phyloP scores from a whole-genome alignment of 1,140 invertebrate species.

The Pentalonia nigronervosa region DNA sequence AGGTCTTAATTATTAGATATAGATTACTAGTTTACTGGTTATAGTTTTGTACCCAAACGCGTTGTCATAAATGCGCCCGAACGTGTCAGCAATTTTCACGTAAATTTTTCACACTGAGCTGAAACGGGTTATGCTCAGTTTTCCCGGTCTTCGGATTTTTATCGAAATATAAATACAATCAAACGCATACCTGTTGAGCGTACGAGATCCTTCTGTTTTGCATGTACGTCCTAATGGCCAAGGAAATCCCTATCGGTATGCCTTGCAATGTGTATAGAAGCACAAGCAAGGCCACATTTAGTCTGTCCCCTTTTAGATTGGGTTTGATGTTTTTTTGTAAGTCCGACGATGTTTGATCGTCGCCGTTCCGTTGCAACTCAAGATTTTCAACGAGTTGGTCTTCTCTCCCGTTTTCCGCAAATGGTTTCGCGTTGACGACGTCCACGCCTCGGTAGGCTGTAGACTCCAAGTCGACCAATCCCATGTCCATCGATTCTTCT shows the following conservation, averaged over 20 bases:
- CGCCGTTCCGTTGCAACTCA: background rate
- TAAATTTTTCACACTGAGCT: too few species aligned
- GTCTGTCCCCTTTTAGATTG: conserved; percentile 69
- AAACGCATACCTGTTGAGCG: conserved; percentile 72
- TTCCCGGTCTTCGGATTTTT: background rate
- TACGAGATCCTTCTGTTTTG: conserved; percentile 90
- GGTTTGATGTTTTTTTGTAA: background rate
- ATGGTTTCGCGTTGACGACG: too few species aligned
- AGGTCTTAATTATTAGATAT: too few species aligned
- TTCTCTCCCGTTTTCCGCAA: background rate
- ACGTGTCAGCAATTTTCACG: too few species aligned
- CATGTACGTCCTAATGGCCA: conserved; percentile 93
- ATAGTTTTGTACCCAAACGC: too few species aligned
- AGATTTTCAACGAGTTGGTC: background rate
- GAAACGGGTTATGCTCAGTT: too few species aligned
- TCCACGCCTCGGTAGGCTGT: background rate
- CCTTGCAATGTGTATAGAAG: conserved; percentile 95
- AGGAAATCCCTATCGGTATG: conserved; percentile 91
- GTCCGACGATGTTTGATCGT: background rate
- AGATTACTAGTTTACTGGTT: too few species aligned
- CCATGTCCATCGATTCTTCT: background rate
- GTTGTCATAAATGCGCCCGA: too few species aligned
- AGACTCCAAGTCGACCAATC: background rate
- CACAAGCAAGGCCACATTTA: conserved; percentile 83
- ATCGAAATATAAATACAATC: background rate